Conservation (phyloP, 2,797 vertebrate species). For the Gila robusta region DNA sequence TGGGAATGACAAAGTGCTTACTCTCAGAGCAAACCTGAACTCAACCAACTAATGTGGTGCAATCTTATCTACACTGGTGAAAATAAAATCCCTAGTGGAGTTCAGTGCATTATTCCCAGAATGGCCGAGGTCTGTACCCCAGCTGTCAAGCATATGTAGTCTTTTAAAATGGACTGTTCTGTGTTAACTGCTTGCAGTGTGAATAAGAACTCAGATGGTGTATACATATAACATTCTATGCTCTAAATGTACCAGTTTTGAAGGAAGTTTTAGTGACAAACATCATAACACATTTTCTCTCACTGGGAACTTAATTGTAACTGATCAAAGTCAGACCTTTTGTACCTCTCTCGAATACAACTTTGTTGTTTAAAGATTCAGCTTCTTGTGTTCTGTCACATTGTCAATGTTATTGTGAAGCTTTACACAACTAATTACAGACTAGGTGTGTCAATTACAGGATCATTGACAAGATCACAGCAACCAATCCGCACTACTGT, state of each 20-base stretch:
- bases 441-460: background rate
- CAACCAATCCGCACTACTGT: background rate
- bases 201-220: background rate
- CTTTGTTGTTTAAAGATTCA: slow-evolving; percentile 1
- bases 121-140: slow-evolving; percentile 23
- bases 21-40: slow-evolving; percentile 39
- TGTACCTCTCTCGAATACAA: slow-evolving; percentile 16
- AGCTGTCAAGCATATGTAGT: slow-evolving; percentile 21
- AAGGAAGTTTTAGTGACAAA: slow-evolving; percentile 6
- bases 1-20: slow-evolving; percentile 41
- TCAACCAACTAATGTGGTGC: slow-evolving; percentile 22
- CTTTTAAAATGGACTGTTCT: slow-evolving; percentile 18
- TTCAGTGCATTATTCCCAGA: slow-evolving; percentile 32
- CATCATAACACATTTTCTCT: slow-evolving; percentile 1
- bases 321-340: slow-evolving; percentile 37
- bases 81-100: slow-evolving; percentile 29
- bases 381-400: background rate
- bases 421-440: background rate
- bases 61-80: slow-evolving; percentile 23
- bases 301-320: slow-evolving; percentile 5
- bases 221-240: background rate
- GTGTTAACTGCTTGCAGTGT: slow-evolving; percentile 14
- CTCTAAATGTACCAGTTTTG: slow-evolving; percentile 13
- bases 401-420: background rate
- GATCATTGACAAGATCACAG: background rate